These are phyloP conservation scores for Hyperoplus immaculatus DNA, from an alignment of 2,797 vertebrate species.

Conservation along the genomic window DNA sequence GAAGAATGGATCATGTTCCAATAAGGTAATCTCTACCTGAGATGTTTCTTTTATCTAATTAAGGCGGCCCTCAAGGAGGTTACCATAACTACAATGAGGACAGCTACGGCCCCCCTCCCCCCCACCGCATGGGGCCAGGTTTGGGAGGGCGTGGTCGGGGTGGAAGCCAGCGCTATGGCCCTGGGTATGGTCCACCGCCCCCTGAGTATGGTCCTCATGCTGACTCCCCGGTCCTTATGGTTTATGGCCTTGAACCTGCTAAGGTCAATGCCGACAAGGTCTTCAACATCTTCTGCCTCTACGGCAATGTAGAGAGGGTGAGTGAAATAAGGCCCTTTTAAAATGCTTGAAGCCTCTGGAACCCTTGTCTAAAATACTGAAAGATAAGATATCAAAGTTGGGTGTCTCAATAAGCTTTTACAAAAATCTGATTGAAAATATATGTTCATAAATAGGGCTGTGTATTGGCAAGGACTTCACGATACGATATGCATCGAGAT, in stretches of 20 bases:
- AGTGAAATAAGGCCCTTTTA: constrained; percentile 42
- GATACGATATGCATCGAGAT: no score
- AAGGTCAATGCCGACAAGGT: constrained; percentile 95
- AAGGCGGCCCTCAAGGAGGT: constrained; percentile 91
- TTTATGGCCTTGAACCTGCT: constrained; percentile 92
- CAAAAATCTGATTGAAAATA: no score
- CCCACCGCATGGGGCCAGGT: constrained; percentile 91
- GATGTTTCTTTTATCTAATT: constrained; percentile 13
- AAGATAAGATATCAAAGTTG: no score
- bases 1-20: background rate
- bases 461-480: no score
- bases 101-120: constrained; percentile 89
- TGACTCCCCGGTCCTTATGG: constrained; percentile 95
- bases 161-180: constrained; percentile 88
- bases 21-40: background rate
- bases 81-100: constrained; percentile 94
- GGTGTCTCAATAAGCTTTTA: no score
- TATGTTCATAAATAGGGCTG: no score
- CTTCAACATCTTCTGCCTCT: constrained; percentile 96
- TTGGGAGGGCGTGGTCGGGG: constrained; percentile 88
- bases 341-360: background rate
- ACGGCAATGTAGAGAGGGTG: constrained; percentile 95
- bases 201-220: constrained; percentile 92
- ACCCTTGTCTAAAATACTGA: no score
- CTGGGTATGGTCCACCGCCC: constrained; percentile 90